phyloP scores from a whole-genome alignment of 2,797 vertebrate genomes.

The Scolopax bukidnonensis region DNA sequence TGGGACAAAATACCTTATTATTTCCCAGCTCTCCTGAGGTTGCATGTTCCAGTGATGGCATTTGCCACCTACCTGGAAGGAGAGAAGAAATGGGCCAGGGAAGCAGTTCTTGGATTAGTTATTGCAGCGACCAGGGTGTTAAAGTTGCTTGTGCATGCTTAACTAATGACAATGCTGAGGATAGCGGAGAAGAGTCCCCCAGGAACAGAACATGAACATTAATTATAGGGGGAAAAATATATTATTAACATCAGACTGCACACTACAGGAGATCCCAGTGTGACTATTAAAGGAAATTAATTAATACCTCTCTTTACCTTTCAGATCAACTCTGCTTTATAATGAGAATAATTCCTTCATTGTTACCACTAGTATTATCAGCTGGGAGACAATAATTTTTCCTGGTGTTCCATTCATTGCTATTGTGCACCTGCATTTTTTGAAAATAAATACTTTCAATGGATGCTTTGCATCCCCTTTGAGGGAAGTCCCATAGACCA shows the following conservation, averaged over 20 bases:
- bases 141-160: constrained; percentile 52
- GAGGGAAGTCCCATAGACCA: background rate
- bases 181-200: constrained; percentile 41
- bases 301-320: constrained; percentile 75
- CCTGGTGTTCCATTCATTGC: background rate
- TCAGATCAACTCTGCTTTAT: constrained; percentile 63
- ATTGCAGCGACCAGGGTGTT: background rate
- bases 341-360: constrained; percentile 70
- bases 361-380: constrained; percentile 23
- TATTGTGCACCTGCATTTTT: background rate
- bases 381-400: constrained; percentile 29
- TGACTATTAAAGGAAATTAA: constrained; percentile 79
- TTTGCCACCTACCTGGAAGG: background rate
- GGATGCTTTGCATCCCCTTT: background rate
- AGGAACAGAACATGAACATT: constrained; percentile 71
- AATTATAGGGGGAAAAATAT: constrained; percentile 77
- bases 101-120: background rate
- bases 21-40: background rate
- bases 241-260: constrained; percentile 73
- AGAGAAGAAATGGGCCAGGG: background rate
- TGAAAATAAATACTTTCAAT: background rate
- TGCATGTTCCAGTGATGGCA: background rate
- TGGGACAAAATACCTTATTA: background rate
- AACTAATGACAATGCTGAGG: constrained; percentile 46
- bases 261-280: constrained; percentile 75